A percentile compares a stretch with the other conserved stretches of the same genome.
Evolutionary conservation across 2,113 vertebrate genomes (phyloP).

Genomic region (Chloebia gouldiae): DNA sequence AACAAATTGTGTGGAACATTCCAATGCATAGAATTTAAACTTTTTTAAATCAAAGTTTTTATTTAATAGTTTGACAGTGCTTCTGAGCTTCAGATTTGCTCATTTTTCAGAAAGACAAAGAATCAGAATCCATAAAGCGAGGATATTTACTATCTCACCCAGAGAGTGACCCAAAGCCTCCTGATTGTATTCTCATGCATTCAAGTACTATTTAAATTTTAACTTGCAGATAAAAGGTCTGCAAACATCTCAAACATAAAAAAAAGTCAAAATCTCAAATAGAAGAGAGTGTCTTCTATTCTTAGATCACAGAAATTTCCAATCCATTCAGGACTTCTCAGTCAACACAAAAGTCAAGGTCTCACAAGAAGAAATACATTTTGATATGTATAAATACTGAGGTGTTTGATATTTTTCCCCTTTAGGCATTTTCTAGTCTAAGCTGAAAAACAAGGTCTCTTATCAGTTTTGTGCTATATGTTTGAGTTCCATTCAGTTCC

Average conservation of each 20-base stretch:
- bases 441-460: not conserved
- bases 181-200: not conserved
- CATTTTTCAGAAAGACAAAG: not conserved
- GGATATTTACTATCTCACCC: not conserved
- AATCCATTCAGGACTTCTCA: not conserved
- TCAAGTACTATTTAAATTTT: not conserved
- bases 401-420: not conserved
- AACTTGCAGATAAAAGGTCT: not conserved
- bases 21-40: not conserved
- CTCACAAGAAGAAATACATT: not conserved
- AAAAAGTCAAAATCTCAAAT: not conserved
- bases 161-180: not conserved
- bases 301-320: not conserved
- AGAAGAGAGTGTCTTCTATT: not conserved
- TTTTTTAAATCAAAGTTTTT: not conserved
- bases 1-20: not conserved
- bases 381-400: not conserved
- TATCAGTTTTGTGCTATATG: not conserved
- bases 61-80: not conserved
- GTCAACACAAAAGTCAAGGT: not conserved
- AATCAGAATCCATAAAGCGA: not conserved
- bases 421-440: not conserved
- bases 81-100: not conserved
- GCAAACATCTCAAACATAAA: not conserved
- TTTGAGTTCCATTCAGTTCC: not conserved